phyloP scores from a whole-genome alignment of 2,888 invertebrate species.

The Cepaea hortensis region DNA sequence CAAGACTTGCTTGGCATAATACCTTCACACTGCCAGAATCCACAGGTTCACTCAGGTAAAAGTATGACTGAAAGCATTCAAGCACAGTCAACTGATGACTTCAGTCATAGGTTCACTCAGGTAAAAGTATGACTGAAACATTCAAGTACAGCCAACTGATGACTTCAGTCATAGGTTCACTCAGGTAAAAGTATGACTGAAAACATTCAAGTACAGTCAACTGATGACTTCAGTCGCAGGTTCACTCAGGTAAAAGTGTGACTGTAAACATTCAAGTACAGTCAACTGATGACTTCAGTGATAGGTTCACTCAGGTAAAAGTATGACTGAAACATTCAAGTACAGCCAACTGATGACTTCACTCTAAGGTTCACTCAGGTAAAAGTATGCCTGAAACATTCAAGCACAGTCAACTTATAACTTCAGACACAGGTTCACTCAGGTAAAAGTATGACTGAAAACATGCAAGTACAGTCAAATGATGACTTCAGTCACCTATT shows the following conservation, averaged over 20 bases:
- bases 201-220: neutral
- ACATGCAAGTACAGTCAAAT: neutral
- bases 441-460: neutral
- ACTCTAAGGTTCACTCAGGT: neutral
- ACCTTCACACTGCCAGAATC: constrained; percentile 30
- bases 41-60: constrained; percentile 36
- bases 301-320: neutral
- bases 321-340: neutral
- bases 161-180: neutral
- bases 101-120: constrained; percentile 11
- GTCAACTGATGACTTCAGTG: too few relatives aligned
- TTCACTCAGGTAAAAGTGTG: constrained; percentile 40
- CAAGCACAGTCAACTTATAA: neutral
- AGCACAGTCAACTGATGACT: neutral
- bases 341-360: neutral
- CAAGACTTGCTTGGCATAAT: constrained; percentile 50
- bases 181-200: constrained; percentile 46
- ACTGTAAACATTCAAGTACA: constrained; percentile 19
- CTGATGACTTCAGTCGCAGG: neutral
- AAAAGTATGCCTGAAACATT: neutral
- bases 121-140: constrained; percentile 44
- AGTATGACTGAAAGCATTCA: constrained; percentile 32
- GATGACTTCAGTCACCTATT: neutral
- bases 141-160: neutral
- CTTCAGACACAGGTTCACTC: neutral